A percentile compares a stretch with the other conserved stretches of the same genome.
These are phyloP conservation scores for Chaetodon trifasciatus DNA, from an alignment of 2,797 vertebrate genomes.

Conservation along the genomic window DNA sequence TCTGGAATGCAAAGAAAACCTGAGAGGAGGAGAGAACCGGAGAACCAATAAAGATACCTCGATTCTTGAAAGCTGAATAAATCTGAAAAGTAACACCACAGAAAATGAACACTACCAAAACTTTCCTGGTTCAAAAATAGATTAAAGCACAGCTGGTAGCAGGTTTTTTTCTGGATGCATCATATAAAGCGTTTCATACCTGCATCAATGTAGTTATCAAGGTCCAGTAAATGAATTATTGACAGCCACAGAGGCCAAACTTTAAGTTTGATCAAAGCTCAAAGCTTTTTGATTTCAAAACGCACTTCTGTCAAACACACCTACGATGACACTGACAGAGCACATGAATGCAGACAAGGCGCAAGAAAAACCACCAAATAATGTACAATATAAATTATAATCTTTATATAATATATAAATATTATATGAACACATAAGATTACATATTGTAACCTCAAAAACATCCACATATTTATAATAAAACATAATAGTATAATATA, in stretches of 20 bases:
- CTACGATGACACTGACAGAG: not conserved
- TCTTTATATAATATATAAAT: no score
- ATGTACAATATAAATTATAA: no score
- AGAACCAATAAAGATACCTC: not conserved
- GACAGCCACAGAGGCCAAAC: not conserved
- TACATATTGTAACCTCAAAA: not conserved
- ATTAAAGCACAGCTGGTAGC: not conserved
- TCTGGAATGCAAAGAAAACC: constrained; percentile 38
- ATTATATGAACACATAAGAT: not conserved
- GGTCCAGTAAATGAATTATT: not conserved
- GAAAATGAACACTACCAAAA: not conserved
- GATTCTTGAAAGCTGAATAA: constrained; percentile 5
- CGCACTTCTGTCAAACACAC: not conserved
- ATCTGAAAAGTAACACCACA: not conserved
- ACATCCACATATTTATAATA: not conserved
- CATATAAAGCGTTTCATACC: not conserved
- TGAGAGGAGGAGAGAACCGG: constrained; percentile 15
- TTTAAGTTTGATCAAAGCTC: not conserved
- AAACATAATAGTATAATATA: no score
- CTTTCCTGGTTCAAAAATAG: not conserved
- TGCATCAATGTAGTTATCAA: not conserved
- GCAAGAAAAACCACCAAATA: not conserved
- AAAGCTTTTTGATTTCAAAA: not conserved
- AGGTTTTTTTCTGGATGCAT: not conserved
- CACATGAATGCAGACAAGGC: not conserved